Base-by-base conservation (phyloP, 2,888 invertebrate genomes). In the Microctonus aethiopoides region DNA sequence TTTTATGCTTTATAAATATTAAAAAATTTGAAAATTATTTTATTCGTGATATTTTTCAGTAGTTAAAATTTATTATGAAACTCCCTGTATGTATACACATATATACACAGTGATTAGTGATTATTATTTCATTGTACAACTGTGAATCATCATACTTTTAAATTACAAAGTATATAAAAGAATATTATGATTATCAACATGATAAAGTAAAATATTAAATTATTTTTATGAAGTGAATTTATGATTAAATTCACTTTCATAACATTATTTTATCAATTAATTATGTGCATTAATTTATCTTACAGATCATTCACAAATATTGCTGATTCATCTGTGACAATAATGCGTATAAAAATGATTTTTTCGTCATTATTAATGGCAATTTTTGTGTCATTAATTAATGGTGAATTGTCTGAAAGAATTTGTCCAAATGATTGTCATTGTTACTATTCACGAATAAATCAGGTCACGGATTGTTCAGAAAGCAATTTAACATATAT, bases 401-500 rank as follows among this genome's bases (percentile, higher is more conserved):
- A 91, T 78, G 91, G 91, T 64, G 92, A 92, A 78, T 88, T 90
- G 78, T 89, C 90, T 75, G 92, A 92, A 79, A 86, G 91, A 79
- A 91, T 92, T 81, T 93, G 93, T 77, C 93, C 93, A 0, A 91
- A 91, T 75, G 92, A 92, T 77, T 93, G 93, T 81, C 92, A 92
- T 81, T 93, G 93, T 80, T 92, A 93, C 87, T 93, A 92, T 86
- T 92, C 92, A 86, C 89, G 92, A 72, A 90, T 92, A 79, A 92
- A 93, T 87, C 93, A 92, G 92, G 92, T 93, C 78, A 92, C 92
- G 1, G 93, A 93, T 81, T 93, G 93, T 79, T 93, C 93, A 0
- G 92, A 92, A 79, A 92, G 92, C 86, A 92, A 92, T 85, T 88
- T 93, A 68, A 92, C 92, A 0, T 89, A 89, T 72, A 90, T 93